phyloP scores from a whole-genome alignment of 2,888 invertebrate species.

The Drosophila robusta region DNA sequence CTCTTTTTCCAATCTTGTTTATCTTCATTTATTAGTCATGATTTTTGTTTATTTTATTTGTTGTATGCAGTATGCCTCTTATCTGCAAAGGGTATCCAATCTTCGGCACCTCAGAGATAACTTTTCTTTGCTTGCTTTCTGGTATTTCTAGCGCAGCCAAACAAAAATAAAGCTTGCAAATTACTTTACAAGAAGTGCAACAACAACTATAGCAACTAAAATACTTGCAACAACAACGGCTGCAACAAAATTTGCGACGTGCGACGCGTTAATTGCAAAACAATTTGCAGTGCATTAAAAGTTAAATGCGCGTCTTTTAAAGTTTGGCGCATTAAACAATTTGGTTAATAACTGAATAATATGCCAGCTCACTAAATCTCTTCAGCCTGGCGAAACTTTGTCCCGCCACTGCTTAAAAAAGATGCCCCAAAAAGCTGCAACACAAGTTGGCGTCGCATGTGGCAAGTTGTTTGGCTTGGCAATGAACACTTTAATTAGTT shows the following conservation, averaged over 20 bases:
- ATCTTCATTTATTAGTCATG: too few species aligned
- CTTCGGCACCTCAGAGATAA: neutral
- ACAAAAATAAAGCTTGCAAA: slow-evolving; percentile 51
- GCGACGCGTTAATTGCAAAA: slow-evolving; percentile 64
- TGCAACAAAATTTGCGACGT: slow-evolving; percentile 13
- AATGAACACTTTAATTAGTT: slow-evolving; percentile 70
- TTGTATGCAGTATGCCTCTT: too few species aligned
- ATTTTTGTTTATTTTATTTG: too few species aligned
- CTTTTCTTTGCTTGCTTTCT: slow-evolving; percentile 5
- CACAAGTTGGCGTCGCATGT: slow-evolving; percentile 5
- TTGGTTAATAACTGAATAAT: slow-evolving; percentile 28
- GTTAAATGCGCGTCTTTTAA: slow-evolving; percentile 43
- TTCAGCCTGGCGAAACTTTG: slow-evolving; percentile 4
- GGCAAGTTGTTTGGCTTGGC: slow-evolving; percentile 45
- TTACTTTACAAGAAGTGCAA: slow-evolving; percentile 51
- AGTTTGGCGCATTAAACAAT: slow-evolving; percentile 20
- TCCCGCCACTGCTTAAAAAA: neutral
- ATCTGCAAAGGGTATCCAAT: slow-evolving; percentile 3
- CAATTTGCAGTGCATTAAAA: slow-evolving; percentile 76
- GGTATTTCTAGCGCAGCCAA: slow-evolving; percentile 26
- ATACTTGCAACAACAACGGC: neutral
- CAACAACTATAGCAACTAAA: slow-evolving; percentile 1
- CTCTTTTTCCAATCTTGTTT: too few species aligned
- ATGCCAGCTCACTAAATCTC: slow-evolving; percentile 3
- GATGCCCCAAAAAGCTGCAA: neutral